Base-by-base conservation (phyloP, 1,140 invertebrate genomes). In the Aphelinus certus region DNA sequence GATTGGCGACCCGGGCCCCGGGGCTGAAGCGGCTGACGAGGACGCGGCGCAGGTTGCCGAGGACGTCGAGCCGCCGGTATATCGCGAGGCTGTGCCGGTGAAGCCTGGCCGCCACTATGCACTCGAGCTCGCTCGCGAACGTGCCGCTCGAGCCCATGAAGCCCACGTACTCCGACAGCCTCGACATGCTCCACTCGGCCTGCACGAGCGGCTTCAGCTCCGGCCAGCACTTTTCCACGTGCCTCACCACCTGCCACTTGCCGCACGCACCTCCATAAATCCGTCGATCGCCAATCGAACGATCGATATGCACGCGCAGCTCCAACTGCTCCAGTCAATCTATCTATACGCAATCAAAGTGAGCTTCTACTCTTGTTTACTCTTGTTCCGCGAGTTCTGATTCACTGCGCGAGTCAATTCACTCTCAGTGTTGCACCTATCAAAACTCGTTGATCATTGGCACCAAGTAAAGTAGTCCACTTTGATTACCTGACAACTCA, bases 121-220 rank as follows among this genome's bases (percentile, higher is more conserved):
- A 86, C 53, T 86, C 84, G n/a, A 86, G 74, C 47, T 86, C 84
- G 45, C 82, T 83, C 7, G 84, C 84, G 49, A 82, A 86, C 3
- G 83, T 83, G 1, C 84, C 84, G 10, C 84, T 79, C 10, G 76
- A 56, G 7, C 77, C 80, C 84, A 86, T 86, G 61, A 81, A 84
- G 56, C 81, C 77, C 26, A 74, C 76, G 55, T 85, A 86, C 3
- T 80, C 75, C 46, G 81, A 67, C 0, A 74, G 66, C 46, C 77
- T 77, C n/a, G 79, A 76, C 64, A 86, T 85, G 67, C 77, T 84
- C 84, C 84, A 86, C 64, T 85, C 84, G 43, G 84, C 84, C 2
- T 81, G 78, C 26, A 86, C 84, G 60, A 84, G 83, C 2, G 84
- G 69, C 4, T 80, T 80, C 43, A 84, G 79, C 57, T 86, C 84